Conservation (phyloP, 2,797 vertebrate genomes). For the Eidolon dupreanum region DNA sequence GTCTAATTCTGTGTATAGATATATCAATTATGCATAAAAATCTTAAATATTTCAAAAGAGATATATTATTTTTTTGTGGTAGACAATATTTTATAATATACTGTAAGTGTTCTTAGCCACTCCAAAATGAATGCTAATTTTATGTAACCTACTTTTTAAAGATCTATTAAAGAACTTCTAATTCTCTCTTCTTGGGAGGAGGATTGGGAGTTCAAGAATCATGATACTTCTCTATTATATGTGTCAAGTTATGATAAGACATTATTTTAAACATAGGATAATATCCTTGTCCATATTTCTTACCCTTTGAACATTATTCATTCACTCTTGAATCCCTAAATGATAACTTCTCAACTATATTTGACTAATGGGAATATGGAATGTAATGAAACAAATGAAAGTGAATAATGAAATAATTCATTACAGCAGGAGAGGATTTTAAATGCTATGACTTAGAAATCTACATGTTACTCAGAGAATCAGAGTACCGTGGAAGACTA, state of each 20-base stretch:
- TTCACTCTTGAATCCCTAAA: slow-evolving; percentile 35
- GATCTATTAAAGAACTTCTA: slow-evolving; percentile 25
- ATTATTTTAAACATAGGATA: slow-evolving; percentile 53
- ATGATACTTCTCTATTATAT: slow-evolving; percentile 30
- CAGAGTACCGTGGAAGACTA: neutral
- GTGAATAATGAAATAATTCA: slow-evolving; percentile 57
- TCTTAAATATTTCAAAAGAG: slow-evolving; percentile 6
- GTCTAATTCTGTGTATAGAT: neutral
- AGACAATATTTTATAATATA: slow-evolving; percentile 48
- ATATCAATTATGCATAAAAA: neutral
- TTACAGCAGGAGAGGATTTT: slow-evolving; percentile 35
- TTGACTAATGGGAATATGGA: neutral
- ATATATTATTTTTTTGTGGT: neutral
- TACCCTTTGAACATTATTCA: slow-evolving; percentile 49
- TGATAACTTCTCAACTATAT: slow-evolving; percentile 51
- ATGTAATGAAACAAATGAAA: slow-evolving; percentile 46
- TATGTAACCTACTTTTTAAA: slow-evolving; percentile 52
- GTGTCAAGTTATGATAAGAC: slow-evolving; percentile 30
- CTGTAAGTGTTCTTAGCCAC: neutral
- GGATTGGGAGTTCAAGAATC: slow-evolving; percentile 20
- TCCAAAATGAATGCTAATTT: slow-evolving; percentile 66
- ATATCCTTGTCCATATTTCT: slow-evolving; percentile 31
- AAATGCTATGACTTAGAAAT: slow-evolving; percentile 35
- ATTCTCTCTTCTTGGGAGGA: neutral
- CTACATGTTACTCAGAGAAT: slow-evolving; percentile 43